phyloP scores from a whole-genome alignment of 2,888 invertebrate genomes.

The Craniophora ligustri region DNA sequence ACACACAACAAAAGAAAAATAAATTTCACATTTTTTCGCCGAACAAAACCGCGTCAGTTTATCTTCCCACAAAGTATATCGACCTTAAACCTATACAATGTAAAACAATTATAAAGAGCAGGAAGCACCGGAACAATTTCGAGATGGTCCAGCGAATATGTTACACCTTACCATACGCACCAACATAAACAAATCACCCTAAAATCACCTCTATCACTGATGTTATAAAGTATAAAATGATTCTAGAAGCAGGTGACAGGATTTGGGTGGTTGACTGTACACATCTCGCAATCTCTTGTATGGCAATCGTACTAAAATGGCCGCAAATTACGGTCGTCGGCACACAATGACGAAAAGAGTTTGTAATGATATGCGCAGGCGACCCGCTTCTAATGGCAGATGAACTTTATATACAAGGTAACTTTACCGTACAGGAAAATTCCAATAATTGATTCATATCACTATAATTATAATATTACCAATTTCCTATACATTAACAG shows the following conservation, averaged over 20 bases:
- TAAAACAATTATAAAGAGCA: constrained; percentile 65
- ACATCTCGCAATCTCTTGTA: constrained; percentile 67
- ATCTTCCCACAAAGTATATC: constrained; percentile 61
- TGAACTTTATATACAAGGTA: constrained; percentile 29
- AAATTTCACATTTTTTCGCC: constrained; percentile 49
- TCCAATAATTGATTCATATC: background rate
- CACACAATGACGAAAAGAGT: constrained; percentile 60
- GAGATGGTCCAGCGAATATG: constrained; percentile 76
- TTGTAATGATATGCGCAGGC: constrained; percentile 50
- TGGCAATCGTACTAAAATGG: constrained; percentile 65
- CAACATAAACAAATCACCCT: constrained; percentile 1
- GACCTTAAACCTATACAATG: constrained; percentile 56
- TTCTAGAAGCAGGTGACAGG: background rate
- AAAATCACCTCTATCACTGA: constrained; percentile 33
- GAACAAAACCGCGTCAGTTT: constrained; percentile 47
- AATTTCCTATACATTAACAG: no score
- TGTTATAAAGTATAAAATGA: constrained; percentile 6
- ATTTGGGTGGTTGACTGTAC: constrained; percentile 47
- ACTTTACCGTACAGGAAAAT: constrained; percentile 1
- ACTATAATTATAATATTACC: no score
- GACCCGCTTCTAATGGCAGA: constrained; percentile 42
- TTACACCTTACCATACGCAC: constrained; percentile 43
- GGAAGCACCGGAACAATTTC: constrained; percentile 71
- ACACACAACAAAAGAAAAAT: constrained; percentile 45
- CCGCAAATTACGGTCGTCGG: constrained; percentile 59